Conservation (phyloP, 2,797 vertebrate species). For the Discoglossus pictus region DNA sequence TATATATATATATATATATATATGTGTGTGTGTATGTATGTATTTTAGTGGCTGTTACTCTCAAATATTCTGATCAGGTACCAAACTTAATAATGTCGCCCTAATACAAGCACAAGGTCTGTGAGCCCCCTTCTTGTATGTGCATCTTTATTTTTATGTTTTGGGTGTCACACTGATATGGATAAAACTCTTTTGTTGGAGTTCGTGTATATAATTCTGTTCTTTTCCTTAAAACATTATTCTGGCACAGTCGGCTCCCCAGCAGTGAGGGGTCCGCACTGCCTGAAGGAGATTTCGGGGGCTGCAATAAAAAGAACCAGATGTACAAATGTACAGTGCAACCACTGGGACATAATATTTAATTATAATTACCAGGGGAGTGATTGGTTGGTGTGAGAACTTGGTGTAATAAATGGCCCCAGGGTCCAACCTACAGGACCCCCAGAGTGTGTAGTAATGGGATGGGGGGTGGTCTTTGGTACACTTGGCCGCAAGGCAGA, state of each 20-base stretch:
- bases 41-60: no score
- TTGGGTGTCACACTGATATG: no score
- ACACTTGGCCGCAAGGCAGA: no score
- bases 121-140: no score
- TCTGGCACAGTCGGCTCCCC: neutral
- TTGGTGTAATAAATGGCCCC: conserved; percentile 53
- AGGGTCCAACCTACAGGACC: conserved; percentile 51
- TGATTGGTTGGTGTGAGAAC: conserved; percentile 57
- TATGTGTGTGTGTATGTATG: no score
- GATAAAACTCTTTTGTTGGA: conserved; percentile 1
- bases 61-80: no score
- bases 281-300: neutral
- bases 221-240: no score
- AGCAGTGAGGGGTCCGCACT: neutral
- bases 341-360: conserved; percentile 69
- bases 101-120: no score
- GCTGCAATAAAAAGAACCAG: conserved; percentile 44
- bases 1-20: no score
- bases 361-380: conserved; percentile 61
- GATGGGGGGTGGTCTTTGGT: neutral
- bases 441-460: neutral
- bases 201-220: neutral
- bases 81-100: no score
- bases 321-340: conserved; percentile 59
- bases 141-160: no score